Evolutionary conservation across 2,797 vertebrate genomes (phyloP), one percentile per base, ranked within the genome.

Genomic region (Prionace glauca): DNA sequence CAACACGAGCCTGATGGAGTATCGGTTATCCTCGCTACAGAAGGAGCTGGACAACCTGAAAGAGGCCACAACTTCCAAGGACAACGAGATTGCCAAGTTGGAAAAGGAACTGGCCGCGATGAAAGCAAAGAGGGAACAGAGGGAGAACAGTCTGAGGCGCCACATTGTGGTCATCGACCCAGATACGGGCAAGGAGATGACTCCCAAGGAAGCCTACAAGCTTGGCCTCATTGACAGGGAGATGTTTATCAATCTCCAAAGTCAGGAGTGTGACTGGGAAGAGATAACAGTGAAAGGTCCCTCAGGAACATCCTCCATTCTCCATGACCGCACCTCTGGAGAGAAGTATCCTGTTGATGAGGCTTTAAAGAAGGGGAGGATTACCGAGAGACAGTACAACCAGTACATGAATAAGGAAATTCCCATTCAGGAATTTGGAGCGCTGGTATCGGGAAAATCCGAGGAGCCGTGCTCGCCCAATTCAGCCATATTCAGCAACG

Each of bases 191-290:
- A 99, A 98, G 36, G 99, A 99, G 97, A 99, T 99, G 98, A 98
- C 98, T 93, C 99, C 99, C 0, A 98, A 99, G 96, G 99, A 99
- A 97, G 99, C 99, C 69, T 99, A 98, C 67, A 98, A 98, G 20
- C 96, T 98, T 0, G 99, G 99, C n/a, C 97, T 99, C 96, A 99
- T 99, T 1, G 98, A 99, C 95, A 99, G 99, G 99, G 99, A 98
- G 96, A 99, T 99, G 98, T 99, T 98, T 10, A 98, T 99, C 96
- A 99, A 99, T 96, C 98, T 99, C 96, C 98, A 99, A 96, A 98
- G 98, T 96, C 99, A 99, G 96, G 99, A 99, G 96, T 99, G 99
- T 0, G 99, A 99, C 97, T 99, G 99, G 99, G 99, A 99, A 96
- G 99, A 99, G 97, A 99, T 99, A 96, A 97, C 98, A 0, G 97